phyloP scores from a whole-genome alignment of 2,888 invertebrate genomes.

The Lissonota sp. region DNA sequence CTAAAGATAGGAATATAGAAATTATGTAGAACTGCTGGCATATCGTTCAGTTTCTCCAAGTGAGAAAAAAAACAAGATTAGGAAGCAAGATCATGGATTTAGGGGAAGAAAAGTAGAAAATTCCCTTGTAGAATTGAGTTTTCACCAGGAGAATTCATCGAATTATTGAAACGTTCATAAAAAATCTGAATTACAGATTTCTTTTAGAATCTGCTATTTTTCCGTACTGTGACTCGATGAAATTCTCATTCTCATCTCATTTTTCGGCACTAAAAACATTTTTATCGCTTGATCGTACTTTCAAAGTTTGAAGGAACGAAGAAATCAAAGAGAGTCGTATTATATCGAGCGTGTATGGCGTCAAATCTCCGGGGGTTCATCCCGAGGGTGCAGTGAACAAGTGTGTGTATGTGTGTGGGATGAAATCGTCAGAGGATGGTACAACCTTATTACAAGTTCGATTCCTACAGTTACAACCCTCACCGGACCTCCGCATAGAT shows the following conservation, averaged over 20 bases:
- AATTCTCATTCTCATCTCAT: not conserved
- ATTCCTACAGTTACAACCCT: constrained; percentile 77
- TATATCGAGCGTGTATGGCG: constrained; percentile 34
- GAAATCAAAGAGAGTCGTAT: constrained; percentile 40
- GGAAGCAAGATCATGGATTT: too few relatives aligned
- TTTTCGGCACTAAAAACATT: not conserved
- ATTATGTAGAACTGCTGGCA: too few relatives aligned
- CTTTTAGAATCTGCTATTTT: too few relatives aligned
- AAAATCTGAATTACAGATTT: too few relatives aligned
- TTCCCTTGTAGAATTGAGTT: too few relatives aligned
- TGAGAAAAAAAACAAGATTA: too few relatives aligned
- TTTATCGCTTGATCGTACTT: constrained; percentile 1
- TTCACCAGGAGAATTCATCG: too few relatives aligned
- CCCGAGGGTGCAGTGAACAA: constrained; percentile 75
- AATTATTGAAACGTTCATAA: too few relatives aligned
- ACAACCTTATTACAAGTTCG: constrained; percentile 81
- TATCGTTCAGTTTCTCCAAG: too few relatives aligned
- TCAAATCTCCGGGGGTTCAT: constrained; percentile 63
- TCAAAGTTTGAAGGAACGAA: constrained; percentile 4
- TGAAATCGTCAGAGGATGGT: constrained; percentile 70
- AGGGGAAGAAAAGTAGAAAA: too few relatives aligned
- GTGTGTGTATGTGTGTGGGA: constrained; percentile 61
- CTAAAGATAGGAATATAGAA: too few relatives aligned
- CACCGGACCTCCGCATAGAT: constrained; percentile 75
- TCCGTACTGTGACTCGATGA: not conserved